Base-by-base conservation (phyloP, 92 coral and sea anemone species). In the Palythoa heliodiscus region DNA sequence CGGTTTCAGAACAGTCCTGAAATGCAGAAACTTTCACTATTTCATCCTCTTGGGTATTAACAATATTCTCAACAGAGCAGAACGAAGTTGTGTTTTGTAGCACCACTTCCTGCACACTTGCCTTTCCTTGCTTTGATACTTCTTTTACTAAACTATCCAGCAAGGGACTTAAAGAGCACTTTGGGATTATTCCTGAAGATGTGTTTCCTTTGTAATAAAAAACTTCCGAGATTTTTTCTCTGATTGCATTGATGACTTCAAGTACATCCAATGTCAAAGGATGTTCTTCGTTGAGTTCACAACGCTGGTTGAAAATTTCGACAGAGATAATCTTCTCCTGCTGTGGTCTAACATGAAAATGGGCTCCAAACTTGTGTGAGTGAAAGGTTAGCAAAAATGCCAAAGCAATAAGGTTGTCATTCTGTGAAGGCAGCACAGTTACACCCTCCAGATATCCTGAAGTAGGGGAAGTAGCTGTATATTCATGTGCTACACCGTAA, bases 361-460 rank as follows among this genome's bases (percentile, higher is more conserved):
- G 54, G 76, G 66, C 86, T 17, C 77, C 86, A 82, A 82, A 82
- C 52, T 70, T 68, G 60, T 82, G 76, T 15, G 86, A 50, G 66
- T 82, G 86, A 69, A 82, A 82, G 19, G 86, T 53, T 9, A 82
- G 76, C 76, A 82, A 17, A 29, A 82, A 52, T 57, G 19, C 63
- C 55, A 82, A 29, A 12, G 76, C 77, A 3, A 82, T 9, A 22
- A 82, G 86, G 53, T 82, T 82, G 52, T 82, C 86, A 70, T 48
- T 70, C 54, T 82, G 78, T 48, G 78, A 35, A 3, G 86, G 86
- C 22, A 82, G 39, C 64, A 82, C 43, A 43, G 76, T 82, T 4
- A 82, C 86, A 10, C 86, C 86, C 50, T 82, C 52, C 29, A 82
- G 67, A 16, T 38, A 50, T 53, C 86, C 86, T 2, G 52, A 7